These are phyloP conservation scores for Homalodisca vitripennis DNA, from an alignment of 1,140 invertebrate species.

Conservation along the genomic window DNA sequence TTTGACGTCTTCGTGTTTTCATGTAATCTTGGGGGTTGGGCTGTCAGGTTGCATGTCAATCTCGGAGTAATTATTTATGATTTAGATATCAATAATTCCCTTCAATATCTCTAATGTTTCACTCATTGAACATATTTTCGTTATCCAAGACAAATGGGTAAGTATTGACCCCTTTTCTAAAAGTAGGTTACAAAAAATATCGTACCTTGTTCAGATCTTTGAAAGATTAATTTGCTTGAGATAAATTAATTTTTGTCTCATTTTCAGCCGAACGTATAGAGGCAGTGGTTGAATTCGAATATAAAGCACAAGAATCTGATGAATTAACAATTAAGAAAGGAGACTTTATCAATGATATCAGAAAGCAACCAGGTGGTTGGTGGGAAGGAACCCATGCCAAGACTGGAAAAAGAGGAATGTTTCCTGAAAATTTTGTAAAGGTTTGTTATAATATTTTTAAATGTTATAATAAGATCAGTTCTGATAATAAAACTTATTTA, in stretches of 20 bases:
- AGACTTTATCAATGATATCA: slow-evolving; percentile 82
- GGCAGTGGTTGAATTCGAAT: slow-evolving; percentile 79
- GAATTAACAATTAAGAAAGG: slow-evolving; percentile 86
- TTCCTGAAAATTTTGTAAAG: slow-evolving; percentile 96
- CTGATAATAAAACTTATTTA: too few species aligned
- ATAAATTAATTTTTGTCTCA: background rate
- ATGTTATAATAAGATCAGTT: too few species aligned
- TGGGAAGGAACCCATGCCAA: slow-evolving; percentile 91
- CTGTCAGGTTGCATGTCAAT: background rate
- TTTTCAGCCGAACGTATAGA: slow-evolving; percentile 57
- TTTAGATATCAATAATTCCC: background rate
- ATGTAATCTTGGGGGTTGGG: background rate
- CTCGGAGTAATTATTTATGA: background rate
- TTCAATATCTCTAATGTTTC: background rate
- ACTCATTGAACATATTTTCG: background rate
- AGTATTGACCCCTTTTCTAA: slow-evolving; percentile 1
- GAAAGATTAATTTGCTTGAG: background rate
- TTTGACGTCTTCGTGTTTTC: background rate
- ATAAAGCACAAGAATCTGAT: slow-evolving; percentile 74
- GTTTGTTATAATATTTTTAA: too few species aligned
- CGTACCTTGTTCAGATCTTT: too few species aligned
- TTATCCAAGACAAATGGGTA: background rate
- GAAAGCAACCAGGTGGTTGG: slow-evolving; percentile 89
- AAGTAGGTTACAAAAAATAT: slow-evolving; percentile 14
- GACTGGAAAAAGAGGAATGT: slow-evolving; percentile 85